Conservation (phyloP, 2,888 invertebrate genomes). For the Stenchaetothrips biformis region DNA sequence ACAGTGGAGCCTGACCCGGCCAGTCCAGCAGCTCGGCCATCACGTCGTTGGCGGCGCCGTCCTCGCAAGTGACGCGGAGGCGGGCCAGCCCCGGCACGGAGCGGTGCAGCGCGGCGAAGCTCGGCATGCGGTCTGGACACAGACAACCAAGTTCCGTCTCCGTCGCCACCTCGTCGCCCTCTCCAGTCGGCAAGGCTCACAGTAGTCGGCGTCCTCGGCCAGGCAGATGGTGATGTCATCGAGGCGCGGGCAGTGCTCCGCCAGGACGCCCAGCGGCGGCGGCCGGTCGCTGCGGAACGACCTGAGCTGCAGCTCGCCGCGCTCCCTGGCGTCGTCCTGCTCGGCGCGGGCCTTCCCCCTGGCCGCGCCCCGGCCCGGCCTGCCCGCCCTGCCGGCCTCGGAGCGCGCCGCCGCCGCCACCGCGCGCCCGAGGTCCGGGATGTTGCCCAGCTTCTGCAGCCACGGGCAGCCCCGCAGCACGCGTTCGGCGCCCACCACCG, state of each 20-base stretch:
- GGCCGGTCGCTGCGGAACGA: background rate
- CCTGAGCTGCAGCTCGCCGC: constrained; percentile 1
- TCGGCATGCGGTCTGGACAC: background rate
- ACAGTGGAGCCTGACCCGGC: background rate
- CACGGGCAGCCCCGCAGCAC: background rate
- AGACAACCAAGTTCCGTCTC: background rate
- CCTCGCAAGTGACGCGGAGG: background rate
- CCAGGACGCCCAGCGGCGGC: background rate
- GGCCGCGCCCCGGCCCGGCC: background rate
- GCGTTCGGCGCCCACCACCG: background rate
- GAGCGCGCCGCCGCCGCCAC: background rate
- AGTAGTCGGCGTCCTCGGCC: background rate
- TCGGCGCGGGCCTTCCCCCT: background rate
- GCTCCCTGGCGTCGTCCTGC: background rate
- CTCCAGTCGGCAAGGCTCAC: background rate
- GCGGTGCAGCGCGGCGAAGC: background rate
- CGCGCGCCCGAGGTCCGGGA: constrained; percentile 8
- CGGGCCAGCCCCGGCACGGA: background rate
- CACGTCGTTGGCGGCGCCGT: background rate
- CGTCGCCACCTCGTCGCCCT: background rate
- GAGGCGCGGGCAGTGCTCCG: background rate
- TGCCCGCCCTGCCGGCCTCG: background rate
- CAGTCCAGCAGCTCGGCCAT: background rate
- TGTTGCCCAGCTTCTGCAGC: background rate
- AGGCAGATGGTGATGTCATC: background rate